Base-by-base conservation (phyloP, 2,888 invertebrate species). In the Laothoe populi region DNA sequence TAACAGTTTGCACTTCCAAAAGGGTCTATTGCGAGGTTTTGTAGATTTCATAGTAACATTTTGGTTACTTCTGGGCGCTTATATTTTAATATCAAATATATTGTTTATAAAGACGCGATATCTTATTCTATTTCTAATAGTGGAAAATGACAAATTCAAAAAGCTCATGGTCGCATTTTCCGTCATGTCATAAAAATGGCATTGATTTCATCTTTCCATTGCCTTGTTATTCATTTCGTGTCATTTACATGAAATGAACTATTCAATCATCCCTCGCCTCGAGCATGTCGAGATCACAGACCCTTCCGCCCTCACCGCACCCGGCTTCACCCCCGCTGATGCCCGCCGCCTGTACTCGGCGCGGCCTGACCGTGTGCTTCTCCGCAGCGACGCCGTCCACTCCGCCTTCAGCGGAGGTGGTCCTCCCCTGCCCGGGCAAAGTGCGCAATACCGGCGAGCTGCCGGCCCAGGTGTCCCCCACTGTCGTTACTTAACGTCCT, bases 341-440 rank as follows among this genome's bases (percentile, higher is more conserved):
- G 11, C 21, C n/a, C 59, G 45, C 11, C 31, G 35, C n/a, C 19
- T 16, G 23, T 23, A 1, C 5, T 13, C 11, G 31, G 53, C 31
- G 35, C 35, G 46, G 48, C 35, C 24, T 62, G 58, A 62, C 38
- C 57, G 38, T 48, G 19, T 71, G 77, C 70, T 86, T 83, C 73
- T 83, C 73, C 80, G 68, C 85, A 74, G 80, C 68, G 61, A 67
- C 70, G 59, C 69, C 66, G 63, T 69, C 69, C 62, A 66, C 66
- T 70, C 77, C 79, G 64, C 83, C 82, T 40, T 82, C 82, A 46
- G 87, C 87, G 61, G 83, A 78, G 68, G 80, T 81, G 68, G 90
- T 92, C 72, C 78, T 88, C 72, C 92, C 93, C 53, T 84, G 89
- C 66, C 90, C 93, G 64, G 93, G 93, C 72, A 83, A 82, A 72